Base-by-base conservation (phyloP, 2,888 invertebrate species). In the Spialia ferax region DNA sequence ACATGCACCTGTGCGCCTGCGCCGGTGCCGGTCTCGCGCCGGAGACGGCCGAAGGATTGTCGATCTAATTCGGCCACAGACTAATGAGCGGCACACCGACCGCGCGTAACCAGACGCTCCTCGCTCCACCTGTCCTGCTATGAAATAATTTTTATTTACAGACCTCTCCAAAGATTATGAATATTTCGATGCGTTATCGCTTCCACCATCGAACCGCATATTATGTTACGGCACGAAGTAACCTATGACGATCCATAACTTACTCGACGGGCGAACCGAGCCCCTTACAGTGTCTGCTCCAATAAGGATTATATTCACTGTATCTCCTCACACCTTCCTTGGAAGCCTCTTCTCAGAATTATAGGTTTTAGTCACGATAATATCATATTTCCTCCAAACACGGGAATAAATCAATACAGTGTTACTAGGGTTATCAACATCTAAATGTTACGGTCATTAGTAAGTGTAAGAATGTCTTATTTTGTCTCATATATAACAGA, bases 101-200 rank as follows among this genome's bases (percentile, higher is more conserved):
- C 42, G 18, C 42, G 42, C 84, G 91, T 89, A 92, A 92, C 91
- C 86, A 79, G 87, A 92, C 82, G 81, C 89, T 84, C 75, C 93
- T 93, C 92, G 81, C 89, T 84, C 76, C 93, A 93, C 92, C 93
- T 93, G 93, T 90, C 93, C 78, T 79, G 77, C 80, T 85, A 87
- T 84, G 80, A 87, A 87, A 90, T 89, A 89, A 85, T 90, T 91
- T 88, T 91, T 89, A 89, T 91, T 89, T 88, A 91, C 87, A 82
- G 74, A 87, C 85, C 88, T 89, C 88, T 86, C 86, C 85, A 76
- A 83, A 88, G 86, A 89, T 88, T 90, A 89, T 87, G 87, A 87
- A 88, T 89, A 88, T 87, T 88, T 88, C 83, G 80, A 83, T 75
- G 80, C 81, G 82, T 78, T 89, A 91, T 91, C 91, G 82, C 73